Evolutionary conservation across 2,888 invertebrate genomes (phyloP), one percentile per base, ranked within the genome.

Genomic region (Zelleria hepariella): DNA sequence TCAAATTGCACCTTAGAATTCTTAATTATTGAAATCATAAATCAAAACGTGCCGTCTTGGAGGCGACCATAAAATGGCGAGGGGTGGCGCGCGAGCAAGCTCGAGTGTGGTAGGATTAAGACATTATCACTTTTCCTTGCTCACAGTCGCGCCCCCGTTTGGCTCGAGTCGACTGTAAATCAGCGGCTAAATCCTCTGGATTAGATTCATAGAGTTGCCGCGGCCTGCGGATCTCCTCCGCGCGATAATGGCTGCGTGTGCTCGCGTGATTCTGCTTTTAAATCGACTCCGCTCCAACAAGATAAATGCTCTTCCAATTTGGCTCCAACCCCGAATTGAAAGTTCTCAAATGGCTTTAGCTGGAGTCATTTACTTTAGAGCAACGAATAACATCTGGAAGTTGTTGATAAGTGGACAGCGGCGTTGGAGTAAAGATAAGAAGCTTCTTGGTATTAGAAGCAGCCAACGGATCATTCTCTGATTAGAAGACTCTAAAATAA

Each of bases 91-190:
- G 67, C 70, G 71, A 74, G 76, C 70, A 77, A 75, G 72, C 78
- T 85, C 82, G 75, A 87, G 89, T 89, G 89, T 88, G 90, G 83
- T 86, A 83, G 90, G 90, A 90, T 91, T 91, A 91, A 91, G 90
- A 91, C 91, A 91, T 91, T 91, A 91, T 91, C 91, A 91, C 91
- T 91, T 91, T 91, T 91, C 90, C 90, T 91, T 90, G 54, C 76
- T 70, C 81, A 80, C 79, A 82, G 77, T 77, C 77, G 78, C 80
- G 85, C 86, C 86, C 84, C 80, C 78, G 72, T 76, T n/a, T 72
- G 78, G 78, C 80, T 68, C 74, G 72, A 71, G 73, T 76, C 79
- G 82, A 77, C 86, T 86, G 86, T 88, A 90, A 90, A 90, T 90
- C 90, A 90, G 87, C 72, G 80, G 78, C 81, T 82, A 85, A 86